These are phyloP conservation scores for Protonibea diacanthus DNA, from an alignment of 2,797 vertebrate species.

Conservation along the genomic window DNA sequence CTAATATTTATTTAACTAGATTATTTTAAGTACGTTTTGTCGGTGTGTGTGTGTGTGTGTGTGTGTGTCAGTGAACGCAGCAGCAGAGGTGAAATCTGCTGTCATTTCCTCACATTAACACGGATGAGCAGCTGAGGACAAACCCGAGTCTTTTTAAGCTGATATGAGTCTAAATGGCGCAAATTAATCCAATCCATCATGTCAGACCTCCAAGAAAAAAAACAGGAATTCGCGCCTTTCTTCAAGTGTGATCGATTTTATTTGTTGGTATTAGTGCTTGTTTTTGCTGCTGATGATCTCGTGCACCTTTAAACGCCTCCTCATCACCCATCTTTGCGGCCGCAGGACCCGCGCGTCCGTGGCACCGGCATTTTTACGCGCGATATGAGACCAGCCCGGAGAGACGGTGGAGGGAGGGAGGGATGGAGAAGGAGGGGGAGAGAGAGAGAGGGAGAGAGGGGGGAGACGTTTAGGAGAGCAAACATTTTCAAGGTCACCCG, in stretches of 20 bases:
- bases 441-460: too few species aligned
- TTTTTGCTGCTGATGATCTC: not conserved
- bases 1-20: constrained; percentile 51
- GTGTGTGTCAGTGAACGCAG: constrained; percentile 12
- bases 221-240: not conserved
- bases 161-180: constrained; percentile 38
- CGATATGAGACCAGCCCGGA: not conserved
- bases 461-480: constrained; percentile 93
- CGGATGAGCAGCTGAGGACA: constrained; percentile 45
- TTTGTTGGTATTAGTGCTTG: not conserved
- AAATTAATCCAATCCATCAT: constrained; percentile 56
- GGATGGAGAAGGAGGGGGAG: not conserved
- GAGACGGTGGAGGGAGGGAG: not conserved
- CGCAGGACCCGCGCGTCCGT: constrained; percentile 9
- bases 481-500: constrained; percentile 98
- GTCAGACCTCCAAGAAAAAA: not conserved
- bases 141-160: constrained; percentile 34
- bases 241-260: constrained; percentile 2
- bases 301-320: constrained; percentile 15
- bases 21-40: not conserved
- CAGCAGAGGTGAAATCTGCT: constrained; percentile 7
- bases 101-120: constrained; percentile 32
- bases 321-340: constrained; percentile 29
- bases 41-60: too few species aligned
- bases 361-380: too few species aligned